phyloP scores from a whole-genome alignment of 2,888 invertebrate species.

The Pandemis cinnamomeana region DNA sequence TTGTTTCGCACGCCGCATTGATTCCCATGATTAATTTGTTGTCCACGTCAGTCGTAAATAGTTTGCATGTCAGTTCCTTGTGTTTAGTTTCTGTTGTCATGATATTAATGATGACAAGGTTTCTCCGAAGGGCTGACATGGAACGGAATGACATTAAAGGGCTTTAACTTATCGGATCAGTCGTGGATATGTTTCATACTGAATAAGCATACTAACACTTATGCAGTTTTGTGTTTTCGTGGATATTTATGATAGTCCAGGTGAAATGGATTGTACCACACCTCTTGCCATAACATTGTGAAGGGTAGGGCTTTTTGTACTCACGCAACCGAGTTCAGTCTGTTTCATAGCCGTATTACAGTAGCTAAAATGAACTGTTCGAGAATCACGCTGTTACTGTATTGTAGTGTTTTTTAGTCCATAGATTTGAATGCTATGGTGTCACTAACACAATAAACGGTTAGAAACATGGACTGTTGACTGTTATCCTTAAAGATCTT shows the following conservation, averaged over 20 bases:
- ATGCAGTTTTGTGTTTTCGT: neutral
- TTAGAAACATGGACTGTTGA: neutral
- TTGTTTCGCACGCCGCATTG: slow-evolving; percentile 44
- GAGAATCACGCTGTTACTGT: neutral
- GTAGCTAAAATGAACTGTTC: neutral
- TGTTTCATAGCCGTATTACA: neutral
- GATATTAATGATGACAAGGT: slow-evolving; percentile 31
- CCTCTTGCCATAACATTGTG: slow-evolving; percentile 1
- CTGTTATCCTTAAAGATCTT: neutral
- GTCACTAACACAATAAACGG: neutral
- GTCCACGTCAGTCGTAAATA: slow-evolving; percentile 50
- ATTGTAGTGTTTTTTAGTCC: neutral
- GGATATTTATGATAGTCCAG: slow-evolving; percentile 2
- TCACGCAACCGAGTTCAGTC: neutral
- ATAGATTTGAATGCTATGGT: neutral
- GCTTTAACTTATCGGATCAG: neutral
- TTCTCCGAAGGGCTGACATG: slow-evolving; percentile 14
- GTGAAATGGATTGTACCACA: neutral
- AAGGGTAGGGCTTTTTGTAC: neutral
- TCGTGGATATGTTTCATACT: neutral
- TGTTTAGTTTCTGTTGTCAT: slow-evolving; percentile 30
- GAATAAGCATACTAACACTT: neutral
- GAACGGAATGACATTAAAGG: slow-evolving; percentile 6
- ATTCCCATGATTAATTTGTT: slow-evolving; percentile 46
- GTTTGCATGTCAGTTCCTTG: slow-evolving; percentile 49